Evolutionary conservation across 2,888 invertebrate genomes (phyloP).

Genomic region (Metellina segmentata): DNA sequence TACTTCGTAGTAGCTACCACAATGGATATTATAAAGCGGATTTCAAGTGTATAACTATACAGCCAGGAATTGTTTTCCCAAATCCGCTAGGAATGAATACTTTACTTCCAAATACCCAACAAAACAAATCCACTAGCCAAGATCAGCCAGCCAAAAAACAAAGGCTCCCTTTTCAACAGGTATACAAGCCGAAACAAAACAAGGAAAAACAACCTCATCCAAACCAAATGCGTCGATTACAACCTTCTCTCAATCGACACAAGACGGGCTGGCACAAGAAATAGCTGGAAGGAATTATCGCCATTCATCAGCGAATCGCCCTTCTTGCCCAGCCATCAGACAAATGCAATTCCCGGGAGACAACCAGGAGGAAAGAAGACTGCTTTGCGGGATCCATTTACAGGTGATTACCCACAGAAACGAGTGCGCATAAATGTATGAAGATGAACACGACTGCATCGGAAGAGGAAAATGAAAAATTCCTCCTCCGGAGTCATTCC

Average conservation of each 20-base stretch:
- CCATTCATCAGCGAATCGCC: constrained; percentile 24
- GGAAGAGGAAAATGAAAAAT: constrained; percentile 36
- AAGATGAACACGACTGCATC: constrained; percentile 25
- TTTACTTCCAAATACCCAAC: too few relatives aligned
- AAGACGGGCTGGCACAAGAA: background rate
- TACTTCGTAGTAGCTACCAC: too few relatives aligned
- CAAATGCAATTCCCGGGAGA: background rate
- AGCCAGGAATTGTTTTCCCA: too few relatives aligned
- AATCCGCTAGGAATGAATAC: too few relatives aligned
- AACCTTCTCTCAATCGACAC: too few relatives aligned
- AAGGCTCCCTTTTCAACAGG: too few relatives aligned
- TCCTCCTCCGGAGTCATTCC: background rate
- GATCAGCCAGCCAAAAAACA: too few relatives aligned
- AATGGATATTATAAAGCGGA: too few relatives aligned
- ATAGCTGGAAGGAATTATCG: constrained; percentile 13
- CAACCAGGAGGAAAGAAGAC: background rate
- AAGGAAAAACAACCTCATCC: background rate
- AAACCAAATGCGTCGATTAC: background rate
- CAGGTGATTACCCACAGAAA: constrained; percentile 46
- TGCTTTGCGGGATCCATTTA: constrained; percentile 38
- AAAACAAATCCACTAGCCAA: too few relatives aligned
- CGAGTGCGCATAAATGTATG: constrained; percentile 46
- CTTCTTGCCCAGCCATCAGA: background rate
- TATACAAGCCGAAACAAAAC: background rate
- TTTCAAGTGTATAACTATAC: too few relatives aligned